Percentiles rank a stretch among this genome's conserved stretches.
Evolutionary conservation across 1,140 invertebrate species (phyloP).

Genomic region (Contarinia nasturtii): DNA sequence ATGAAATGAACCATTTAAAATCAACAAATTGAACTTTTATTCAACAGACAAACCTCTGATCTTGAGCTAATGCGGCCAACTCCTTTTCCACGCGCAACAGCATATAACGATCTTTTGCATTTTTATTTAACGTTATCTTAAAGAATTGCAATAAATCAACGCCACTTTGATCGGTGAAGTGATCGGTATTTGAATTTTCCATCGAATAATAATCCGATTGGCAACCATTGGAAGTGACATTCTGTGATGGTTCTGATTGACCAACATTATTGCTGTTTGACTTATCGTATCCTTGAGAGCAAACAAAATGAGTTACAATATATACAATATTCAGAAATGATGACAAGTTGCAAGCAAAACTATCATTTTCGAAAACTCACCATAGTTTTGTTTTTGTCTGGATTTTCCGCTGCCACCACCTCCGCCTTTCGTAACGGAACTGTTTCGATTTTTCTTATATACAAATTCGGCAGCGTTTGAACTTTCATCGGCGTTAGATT

Average conservation of each 20-base stretch:
- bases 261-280: too few relatives aligned
- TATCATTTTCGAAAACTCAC: slow-evolving; percentile 7
- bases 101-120: slow-evolving; percentile 65
- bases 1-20: background rate
- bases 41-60: slow-evolving; percentile 62
- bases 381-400: slow-evolving; percentile 3
- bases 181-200: slow-evolving; percentile 71
- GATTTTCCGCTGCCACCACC: slow-evolving; percentile 2
- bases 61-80: slow-evolving; percentile 61
- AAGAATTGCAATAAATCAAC: slow-evolving; percentile 75
- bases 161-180: slow-evolving; percentile 55
- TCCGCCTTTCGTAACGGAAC: background rate
- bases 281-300: too few relatives aligned
- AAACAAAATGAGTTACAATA: too few relatives aligned
- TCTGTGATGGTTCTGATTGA: too few relatives aligned
- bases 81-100: slow-evolving; percentile 77
- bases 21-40: too few relatives aligned
- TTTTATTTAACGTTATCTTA: slow-evolving; percentile 76
- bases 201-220: slow-evolving; percentile 9
- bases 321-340: too few relatives aligned
- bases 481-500: background rate
- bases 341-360: too few relatives aligned
- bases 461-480: background rate
- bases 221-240: too few relatives aligned
- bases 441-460: too few relatives aligned